Conservation (phyloP, 37 sponge, comb jelly and placozoan species). For the Haliclona indistincta region DNA sequence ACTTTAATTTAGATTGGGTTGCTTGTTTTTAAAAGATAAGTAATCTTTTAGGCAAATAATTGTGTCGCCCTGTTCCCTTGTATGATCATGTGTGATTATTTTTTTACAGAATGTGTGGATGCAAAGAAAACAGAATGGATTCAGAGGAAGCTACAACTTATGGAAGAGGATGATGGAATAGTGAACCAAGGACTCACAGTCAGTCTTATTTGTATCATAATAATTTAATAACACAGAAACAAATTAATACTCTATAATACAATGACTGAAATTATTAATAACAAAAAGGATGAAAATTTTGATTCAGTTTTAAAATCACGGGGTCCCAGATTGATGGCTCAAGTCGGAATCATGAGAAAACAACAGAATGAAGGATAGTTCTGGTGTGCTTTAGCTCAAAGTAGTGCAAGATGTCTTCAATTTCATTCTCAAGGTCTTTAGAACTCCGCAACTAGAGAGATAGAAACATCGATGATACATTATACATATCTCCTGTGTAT, state of each 20-base stretch:
- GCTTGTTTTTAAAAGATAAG: too few relatives aligned
- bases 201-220: neutral
- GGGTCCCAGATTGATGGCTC: neutral
- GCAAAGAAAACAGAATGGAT: constrained; percentile 42
- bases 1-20: too few relatives aligned
- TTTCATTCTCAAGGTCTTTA: constrained; percentile 84
- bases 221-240: neutral
- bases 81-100: neutral
- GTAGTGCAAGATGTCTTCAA: constrained; percentile 76
- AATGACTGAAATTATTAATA: neutral
- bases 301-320: neutral
- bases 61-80: too few relatives aligned
- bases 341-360: constrained; percentile 70
- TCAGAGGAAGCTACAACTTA: constrained; percentile 57
- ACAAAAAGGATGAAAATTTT: neutral
- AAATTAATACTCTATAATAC: neutral
- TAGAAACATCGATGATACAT: too few relatives aligned
- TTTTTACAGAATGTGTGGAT: constrained; percentile 9
- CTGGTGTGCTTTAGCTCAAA: constrained; percentile 74
- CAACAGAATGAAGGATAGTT: constrained; percentile 77
- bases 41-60: too few relatives aligned
- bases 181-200: neutral
- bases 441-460: constrained; percentile 51
- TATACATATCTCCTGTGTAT: too few relatives aligned
- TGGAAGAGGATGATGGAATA: constrained; percentile 51